Base-by-base conservation (phyloP, 2,113 vertebrate genomes). In the Bubo blakistoni region DNA sequence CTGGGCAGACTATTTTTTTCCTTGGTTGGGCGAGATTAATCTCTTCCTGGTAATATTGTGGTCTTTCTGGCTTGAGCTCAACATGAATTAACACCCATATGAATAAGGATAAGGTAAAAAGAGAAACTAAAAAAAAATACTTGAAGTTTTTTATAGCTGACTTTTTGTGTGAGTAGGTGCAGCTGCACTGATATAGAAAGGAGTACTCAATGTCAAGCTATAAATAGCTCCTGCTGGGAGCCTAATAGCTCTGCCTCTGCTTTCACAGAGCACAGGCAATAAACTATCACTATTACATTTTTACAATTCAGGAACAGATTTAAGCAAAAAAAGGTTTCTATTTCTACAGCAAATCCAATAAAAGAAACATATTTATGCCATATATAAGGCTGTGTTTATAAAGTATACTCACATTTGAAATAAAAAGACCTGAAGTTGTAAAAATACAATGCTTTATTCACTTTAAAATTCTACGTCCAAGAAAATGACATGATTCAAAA, bases 221-320 rank as follows among this genome's bases (percentile, higher is more conserved):
- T 98, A 98, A 98, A 98, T 98, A 98, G 98, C 81, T 98, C 96
- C 94, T 96, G 96, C 96, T 97, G 93, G 92, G 87, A 96, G 85
- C 93, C 94, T 97, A 98, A 97, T 96, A 97, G 97, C 94, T 98
- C 91, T 97, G 94, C 95, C 78, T 97, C 82, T 94, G 97, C 97
- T 86, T 97, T 97, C 97, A 93, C 93, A 93, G 74, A 97, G 96
- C 97, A 97, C 81, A 97, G 93, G 96, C 95, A 97, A 98, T 98
- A 98, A 98, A 98, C 94, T 91, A 96, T 78, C 91, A 94, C 62
- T 83, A 97, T 97, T 96, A 96, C 85, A 92, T 88, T 97, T 98
- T 94, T 95, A 97, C 94, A 96, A 95, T 97, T 97, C 96, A 95
- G 97, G 95, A 97, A 96, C 94, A 98, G 92, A 97, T 97, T 98